Conservation (phyloP, 2,113 vertebrate species). For the Tonatia bakeri region DNA sequence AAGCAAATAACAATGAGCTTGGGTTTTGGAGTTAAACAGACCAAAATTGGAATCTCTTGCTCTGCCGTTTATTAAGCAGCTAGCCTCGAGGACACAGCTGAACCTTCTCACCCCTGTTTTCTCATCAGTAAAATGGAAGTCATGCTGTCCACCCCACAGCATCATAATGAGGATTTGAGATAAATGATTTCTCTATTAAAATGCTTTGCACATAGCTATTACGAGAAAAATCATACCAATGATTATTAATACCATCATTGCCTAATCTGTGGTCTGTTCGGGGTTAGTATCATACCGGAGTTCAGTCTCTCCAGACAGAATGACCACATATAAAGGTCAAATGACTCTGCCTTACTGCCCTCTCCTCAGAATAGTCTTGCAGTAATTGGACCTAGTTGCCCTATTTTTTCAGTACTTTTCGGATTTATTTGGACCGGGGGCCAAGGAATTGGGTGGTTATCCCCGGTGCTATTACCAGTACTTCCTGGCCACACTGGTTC, state of each 20-base stretch:
- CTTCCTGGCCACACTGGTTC: not conserved
- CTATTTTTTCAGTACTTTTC: not conserved
- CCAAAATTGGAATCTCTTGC: not conserved
- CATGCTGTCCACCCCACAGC: not conserved
- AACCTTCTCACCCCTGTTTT: not conserved
- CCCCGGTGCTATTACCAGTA: not conserved
- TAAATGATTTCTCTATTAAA: not conserved
- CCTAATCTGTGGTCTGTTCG: not conserved
- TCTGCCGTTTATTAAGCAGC: not conserved
- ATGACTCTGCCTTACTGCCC: not conserved
- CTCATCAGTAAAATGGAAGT: not conserved
- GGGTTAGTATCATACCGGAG: not conserved
- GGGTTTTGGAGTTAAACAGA: not conserved
- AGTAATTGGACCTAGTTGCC: not conserved
- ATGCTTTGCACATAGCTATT: not conserved
- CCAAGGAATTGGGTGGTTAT: not conserved
- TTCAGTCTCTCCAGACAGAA: not conserved
- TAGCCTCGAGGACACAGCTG: fast-evolving
- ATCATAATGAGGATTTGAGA: not conserved
- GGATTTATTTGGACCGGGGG: not conserved
- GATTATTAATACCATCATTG: not conserved
- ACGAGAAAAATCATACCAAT: not conserved
- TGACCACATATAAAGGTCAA: not conserved
- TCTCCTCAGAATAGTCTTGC: not conserved
- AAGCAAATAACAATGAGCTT: not conserved